Base-by-base conservation (phyloP, 2,113 vertebrate species). In the Xiphophorus maculatus region DNA sequence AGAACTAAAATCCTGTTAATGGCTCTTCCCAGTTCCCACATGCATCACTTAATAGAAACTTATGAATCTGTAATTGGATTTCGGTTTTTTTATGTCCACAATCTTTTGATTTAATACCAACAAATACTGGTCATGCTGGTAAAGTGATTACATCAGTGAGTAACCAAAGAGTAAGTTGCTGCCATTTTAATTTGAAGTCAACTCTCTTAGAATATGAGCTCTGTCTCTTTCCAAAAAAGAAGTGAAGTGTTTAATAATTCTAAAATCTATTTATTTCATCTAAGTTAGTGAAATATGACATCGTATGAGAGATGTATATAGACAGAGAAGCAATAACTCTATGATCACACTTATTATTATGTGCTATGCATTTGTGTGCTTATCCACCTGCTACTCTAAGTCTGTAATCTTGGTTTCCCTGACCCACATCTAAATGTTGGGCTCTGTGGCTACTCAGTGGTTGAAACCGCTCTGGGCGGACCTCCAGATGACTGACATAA, bases 311-410 rank as follows among this genome's bases (percentile, higher is more conserved):
- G 44, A 66, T 9, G 48, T 11, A 71, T 13, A 27, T 58, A 71
- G 28, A 74, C 58, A 65, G 19, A 62, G 29, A 14, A 22, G 32
- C 11, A 11, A 63, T 29, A 22, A 37, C 71, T 66, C 68, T 62
- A 32, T 27, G 42, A 68, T 60, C 44, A 71, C 74, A 77, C 30
- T 75, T 73, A 64, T 81, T 74, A 79, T 84, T 89, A 86, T 54
- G 77, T 74, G 67, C 22, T 78, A 71, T 51, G 64, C 79, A 85
- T 89, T 66, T 82, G 83, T 84, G 76, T 85, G 69, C 84, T 90
- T 91, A 80, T 94, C 89, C 93, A 95, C 93, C 93, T 94, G 93
- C 89, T 90, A 73, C 74, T 74, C 79, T 44, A 81, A 82, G 63
- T 70, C 63, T 67, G 73, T 93, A 91, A 94, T 94, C 90, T 66